Base-by-base conservation (phyloP, 2,888 invertebrate species). In the Heliconius sara region DNA sequence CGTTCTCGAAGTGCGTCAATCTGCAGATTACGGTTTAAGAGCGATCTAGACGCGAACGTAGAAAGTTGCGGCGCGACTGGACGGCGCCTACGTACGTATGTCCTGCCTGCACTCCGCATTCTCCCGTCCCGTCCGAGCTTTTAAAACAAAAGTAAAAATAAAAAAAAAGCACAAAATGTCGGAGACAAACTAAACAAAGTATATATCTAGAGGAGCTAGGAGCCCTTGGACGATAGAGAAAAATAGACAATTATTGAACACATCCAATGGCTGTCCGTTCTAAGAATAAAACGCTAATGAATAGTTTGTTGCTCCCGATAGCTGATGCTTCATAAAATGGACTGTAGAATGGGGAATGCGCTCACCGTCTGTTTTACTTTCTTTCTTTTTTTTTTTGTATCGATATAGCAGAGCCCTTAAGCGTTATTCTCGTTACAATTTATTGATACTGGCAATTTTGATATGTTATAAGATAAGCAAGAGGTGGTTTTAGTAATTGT, bases 51-150 rank as follows among this genome's bases (percentile, higher is more conserved):
- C 93, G 91, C 90, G 88, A 91, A 88, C 90, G 95, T 95, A 95
- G 95, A 95, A 95, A 95, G 95, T 95, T 93, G 94, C 87, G 95
- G 91, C 95, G 95, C 95, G 95, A 94, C 95, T 91, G 87, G 83
- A 85, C 89, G 95, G 95, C 95, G 95, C 95, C 95, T 90, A 89
- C 87, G 88, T 86, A 87, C 90, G 93, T 95, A 52, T 52, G 52
- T 52, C 52, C 34, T 39, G 34, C 95, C 95, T 94, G 95, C 92
- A 92, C 93, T 90, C 91, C 92, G 94, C 92, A 92, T 93, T 94
- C 93, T 91, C 91, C 93, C 91, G 91, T 88, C 87, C 88, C 91
- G 91, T 88, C 88, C 88, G 89, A 89, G 89, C 88, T 89, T 91
- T 89, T 39, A 39, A 39, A 39, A 39, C 9, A 52, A 52, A 47